A percentile compares a stretch with the other conserved stretches of the same genome.
Evolutionary conservation across 2,113 vertebrate species (phyloP).

Genomic region (Coracopsis vasa): DNA sequence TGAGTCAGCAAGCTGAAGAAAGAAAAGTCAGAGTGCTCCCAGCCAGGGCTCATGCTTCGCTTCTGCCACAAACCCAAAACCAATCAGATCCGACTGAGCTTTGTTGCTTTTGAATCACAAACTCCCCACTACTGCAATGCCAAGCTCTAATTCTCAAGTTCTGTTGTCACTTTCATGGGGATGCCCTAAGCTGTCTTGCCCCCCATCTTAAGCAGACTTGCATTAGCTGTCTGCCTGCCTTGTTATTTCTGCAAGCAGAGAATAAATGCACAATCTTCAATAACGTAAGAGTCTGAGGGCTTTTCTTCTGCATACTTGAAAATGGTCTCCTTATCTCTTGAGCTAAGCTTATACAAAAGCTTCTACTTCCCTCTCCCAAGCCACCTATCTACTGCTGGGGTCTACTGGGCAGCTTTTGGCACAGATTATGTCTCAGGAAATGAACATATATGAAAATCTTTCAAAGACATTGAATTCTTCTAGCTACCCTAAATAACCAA

Average conservation of each 20-base stretch:
- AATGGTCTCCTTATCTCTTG: not conserved
- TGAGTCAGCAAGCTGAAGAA: slow-evolving; percentile 40
- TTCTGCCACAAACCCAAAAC: not conserved
- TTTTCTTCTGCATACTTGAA: not conserved
- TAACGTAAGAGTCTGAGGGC: not conserved
- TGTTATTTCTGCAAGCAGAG: not conserved
- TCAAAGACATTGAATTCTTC: not conserved
- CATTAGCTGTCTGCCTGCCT: not conserved
- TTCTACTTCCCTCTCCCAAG: not conserved
- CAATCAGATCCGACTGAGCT: not conserved
- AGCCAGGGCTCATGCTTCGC: not conserved
- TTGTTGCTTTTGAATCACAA: not conserved
- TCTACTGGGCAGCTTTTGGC: not conserved
- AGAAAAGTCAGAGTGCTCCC: not conserved
- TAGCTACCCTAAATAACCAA: not conserved
- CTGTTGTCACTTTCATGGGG: not conserved
- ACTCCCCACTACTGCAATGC: not conserved
- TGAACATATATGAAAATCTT: not conserved
- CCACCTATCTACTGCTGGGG: not conserved
- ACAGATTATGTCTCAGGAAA: not conserved
- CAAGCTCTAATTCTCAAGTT: not conserved
- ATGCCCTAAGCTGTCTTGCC: not conserved
- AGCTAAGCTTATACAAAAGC: not conserved
- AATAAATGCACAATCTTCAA: not conserved
- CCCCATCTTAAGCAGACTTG: not conserved